Base-by-base conservation (phyloP, 2,113 vertebrate genomes). In the Sminthopsis crassicaudata region DNA sequence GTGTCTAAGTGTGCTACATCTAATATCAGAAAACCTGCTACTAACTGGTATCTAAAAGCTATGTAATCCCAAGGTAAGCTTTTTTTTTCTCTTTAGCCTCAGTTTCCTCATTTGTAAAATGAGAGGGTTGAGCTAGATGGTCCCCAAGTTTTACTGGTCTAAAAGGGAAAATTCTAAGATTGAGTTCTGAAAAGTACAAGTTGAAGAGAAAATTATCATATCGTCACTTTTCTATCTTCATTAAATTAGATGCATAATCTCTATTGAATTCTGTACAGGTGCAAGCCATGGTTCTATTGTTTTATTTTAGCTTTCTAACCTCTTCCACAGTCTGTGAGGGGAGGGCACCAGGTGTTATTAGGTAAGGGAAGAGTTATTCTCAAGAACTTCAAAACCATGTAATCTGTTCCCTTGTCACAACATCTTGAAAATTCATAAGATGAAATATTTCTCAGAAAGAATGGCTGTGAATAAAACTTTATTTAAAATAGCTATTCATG, bases 301-400 rank as follows among this genome's bases (percentile, higher is more conserved):
- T 84, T 84, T 84, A 42, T 22, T 6, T 84, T 84, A 84, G n/a
- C 67, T 84, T 84, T 84, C 16, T 84, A 42, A 23, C 19, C n/a
- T 42, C 67, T 84, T 42, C n/a, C 36, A 23, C 4, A 5, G 36
- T 84, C n/a, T 84, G n/a, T 42, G n/a, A 84, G 23, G n/a, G 36
- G 3, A 36, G 30, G 36, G 36, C 2, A 76, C 53, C 50, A 10
- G 26, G 11, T 91, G 42, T 0, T n/a, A 14, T 46, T 96, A 23
- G 67, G 55, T 94, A 90, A 92, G 95, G 46, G 53, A 26, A 23
- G 93, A 97, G 42, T 53, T 24, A 92, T 92, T 76, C 95, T 19
- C 6, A 95, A 76, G 90, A 93, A 30, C 5, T 55, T 2, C 22
- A 53, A 0, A 96, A 50, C 5, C 36, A 42, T 84, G 36, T 84